Conservation (phyloP, 2,113 vertebrate species). For the Lasiurus borealis region DNA sequence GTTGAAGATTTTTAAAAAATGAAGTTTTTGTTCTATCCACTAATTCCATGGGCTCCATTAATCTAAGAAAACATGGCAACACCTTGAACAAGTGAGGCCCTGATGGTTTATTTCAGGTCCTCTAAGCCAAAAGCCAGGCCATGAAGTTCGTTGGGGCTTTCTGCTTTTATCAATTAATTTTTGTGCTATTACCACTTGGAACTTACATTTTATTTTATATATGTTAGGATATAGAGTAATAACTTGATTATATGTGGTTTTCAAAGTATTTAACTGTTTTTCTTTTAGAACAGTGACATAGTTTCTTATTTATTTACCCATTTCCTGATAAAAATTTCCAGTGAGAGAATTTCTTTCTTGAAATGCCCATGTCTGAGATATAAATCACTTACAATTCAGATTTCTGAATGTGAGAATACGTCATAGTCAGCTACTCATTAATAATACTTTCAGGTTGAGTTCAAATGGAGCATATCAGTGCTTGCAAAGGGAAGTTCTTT, state of each 20-base stretch:
- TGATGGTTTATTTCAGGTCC: not conserved
- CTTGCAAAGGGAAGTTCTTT: not conserved
- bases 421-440: slow-evolving; percentile 15
- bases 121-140: not conserved
- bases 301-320: slow-evolving; percentile 44
- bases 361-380: not conserved
- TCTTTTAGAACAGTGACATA: not conserved
- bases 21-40: not conserved
- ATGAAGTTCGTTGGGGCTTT: not conserved
- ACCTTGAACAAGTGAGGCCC: not conserved
- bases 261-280: not conserved
- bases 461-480: not conserved
- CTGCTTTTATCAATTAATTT: slow-evolving; percentile 7
- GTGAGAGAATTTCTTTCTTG: not conserved
- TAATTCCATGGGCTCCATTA: not conserved
- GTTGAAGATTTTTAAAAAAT: too few relatives aligned
- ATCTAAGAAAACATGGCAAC: slow-evolving; percentile 34
- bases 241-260: not conserved
- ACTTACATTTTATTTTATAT: slow-evolving; percentile 14
- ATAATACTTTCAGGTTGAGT: not conserved
- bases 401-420: not conserved
- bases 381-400: not conserved
- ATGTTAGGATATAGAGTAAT: slow-evolving; percentile 12
- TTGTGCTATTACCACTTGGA: not conserved
- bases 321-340: slow-evolving; percentile 46